phyloP scores from a whole-genome alignment of 2,113 vertebrate genomes.

The Catharus minimus region DNA sequence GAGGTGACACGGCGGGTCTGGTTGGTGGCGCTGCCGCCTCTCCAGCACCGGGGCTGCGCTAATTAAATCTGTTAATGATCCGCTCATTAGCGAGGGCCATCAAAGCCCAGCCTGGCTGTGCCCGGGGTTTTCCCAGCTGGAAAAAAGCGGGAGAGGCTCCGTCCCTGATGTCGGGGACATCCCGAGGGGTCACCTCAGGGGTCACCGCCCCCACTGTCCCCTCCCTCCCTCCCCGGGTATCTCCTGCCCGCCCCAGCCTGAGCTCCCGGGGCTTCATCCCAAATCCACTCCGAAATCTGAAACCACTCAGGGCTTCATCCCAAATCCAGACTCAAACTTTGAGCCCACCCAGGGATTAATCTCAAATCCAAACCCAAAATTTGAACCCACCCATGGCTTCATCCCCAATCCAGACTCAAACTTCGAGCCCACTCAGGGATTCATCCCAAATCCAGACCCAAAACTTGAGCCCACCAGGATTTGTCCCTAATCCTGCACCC shows the following conservation, averaged over 20 bases:
- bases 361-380: no score
- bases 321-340: no score
- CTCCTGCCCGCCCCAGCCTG: no score
- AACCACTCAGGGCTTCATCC: not conserved
- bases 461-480: no score
- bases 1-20: not conserved
- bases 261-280: not conserved
- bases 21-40: not conserved
- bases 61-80: conserved; percentile 43
- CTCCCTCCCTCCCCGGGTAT: not conserved
- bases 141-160: not conserved
- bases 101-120: not conserved
- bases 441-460: no score
- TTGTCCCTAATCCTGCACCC: no score
- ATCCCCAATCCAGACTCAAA: no score
- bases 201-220: not conserved
- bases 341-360: not conserved
- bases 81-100: not conserved
- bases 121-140: not conserved
- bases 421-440: no score
- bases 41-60: not conserved
- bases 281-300: no score
- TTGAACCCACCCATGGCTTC: no score
- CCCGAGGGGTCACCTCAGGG: not conserved
- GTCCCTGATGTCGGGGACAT: not conserved